Conservation (phyloP, 2,797 vertebrate genomes). For the Chloroceryle amazona region DNA sequence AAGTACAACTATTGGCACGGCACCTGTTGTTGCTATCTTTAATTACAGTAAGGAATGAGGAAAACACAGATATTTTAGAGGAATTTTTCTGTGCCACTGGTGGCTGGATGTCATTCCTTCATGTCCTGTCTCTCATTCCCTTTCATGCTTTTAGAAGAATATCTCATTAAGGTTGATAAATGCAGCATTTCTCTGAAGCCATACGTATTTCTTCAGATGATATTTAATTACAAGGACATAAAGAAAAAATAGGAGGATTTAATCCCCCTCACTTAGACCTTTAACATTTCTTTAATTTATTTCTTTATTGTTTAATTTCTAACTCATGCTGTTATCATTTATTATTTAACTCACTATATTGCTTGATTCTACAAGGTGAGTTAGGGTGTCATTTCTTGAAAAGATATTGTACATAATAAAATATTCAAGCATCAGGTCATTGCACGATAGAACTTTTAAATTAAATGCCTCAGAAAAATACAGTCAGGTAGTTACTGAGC, state of each 20-base stretch:
- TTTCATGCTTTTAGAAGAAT: not conserved
- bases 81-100: not conserved
- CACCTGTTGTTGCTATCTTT: not conserved
- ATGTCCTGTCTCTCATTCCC: not conserved
- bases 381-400: not conserved
- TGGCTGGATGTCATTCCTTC: not conserved
- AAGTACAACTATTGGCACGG: not conserved
- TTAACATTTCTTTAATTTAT: not conserved
- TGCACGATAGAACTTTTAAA: slow-evolving; percentile 5
- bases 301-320: not conserved
- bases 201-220: not conserved
- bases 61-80: not conserved
- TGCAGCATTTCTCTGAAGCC: not conserved
- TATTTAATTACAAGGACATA: not conserved
- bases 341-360: slow-evolving; percentile 24
- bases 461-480: slow-evolving; percentile 24
- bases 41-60: not conserved
- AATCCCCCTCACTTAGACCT: not conserved
- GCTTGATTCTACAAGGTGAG: not conserved
- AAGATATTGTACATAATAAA: not conserved
- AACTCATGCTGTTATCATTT: not conserved
- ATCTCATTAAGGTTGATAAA: not conserved
- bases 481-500: not conserved
- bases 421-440: not conserved
- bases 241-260: not conserved